Evolutionary conservation across 1,140 invertebrate genomes (phyloP), one percentile per base, ranked within the genome.

Genomic region (Calycopis cecrops): DNA sequence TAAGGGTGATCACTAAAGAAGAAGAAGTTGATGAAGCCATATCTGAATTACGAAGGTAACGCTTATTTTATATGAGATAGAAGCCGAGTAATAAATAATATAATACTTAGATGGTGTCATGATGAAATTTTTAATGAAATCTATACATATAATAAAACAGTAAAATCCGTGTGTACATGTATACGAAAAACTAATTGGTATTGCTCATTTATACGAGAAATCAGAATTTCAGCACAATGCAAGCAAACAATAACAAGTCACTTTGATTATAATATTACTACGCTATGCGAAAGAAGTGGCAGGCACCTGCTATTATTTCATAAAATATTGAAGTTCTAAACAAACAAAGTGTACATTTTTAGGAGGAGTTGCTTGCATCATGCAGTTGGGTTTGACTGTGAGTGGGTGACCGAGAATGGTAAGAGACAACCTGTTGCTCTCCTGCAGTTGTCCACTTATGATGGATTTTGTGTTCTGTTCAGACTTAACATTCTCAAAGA

Each of bases 301-400:
- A n/a, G n/a, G n/a, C n/a, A n/a, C 10, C n/a, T 52, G 16, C 18
- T 42, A 44, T n/a, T 54, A 18, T 50, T 38, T n/a, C 1, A 9
- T 28, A 47, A 55, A 44, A 11, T 35, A 12, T 57, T 52, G 28
- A 49, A 28, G 21, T 28, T 16, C 34, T 33, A 42, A 12, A 35
- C 35, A 18, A 53, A 48, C 4, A 57, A 52, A 35, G 33, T 40
- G 16, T 59, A 35, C 9, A 55, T 42, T 51, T 72, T 71, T 48
- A 84, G 80, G 42, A 62, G 71, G 21, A 65, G 65, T 61, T 17
- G 44, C 33, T 7, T 54, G 12, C 63, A 81, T 33, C 69, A 59
- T 57, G 81, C 91, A 11, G 62, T 94, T 49, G 93, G 92, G n/a
- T 90, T 94, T 69, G 92, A 93, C 74, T 93, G 92, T 77, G 92